phyloP scores from a whole-genome alignment of 1,140 invertebrate genomes.

The Nautilus pompilius region DNA sequence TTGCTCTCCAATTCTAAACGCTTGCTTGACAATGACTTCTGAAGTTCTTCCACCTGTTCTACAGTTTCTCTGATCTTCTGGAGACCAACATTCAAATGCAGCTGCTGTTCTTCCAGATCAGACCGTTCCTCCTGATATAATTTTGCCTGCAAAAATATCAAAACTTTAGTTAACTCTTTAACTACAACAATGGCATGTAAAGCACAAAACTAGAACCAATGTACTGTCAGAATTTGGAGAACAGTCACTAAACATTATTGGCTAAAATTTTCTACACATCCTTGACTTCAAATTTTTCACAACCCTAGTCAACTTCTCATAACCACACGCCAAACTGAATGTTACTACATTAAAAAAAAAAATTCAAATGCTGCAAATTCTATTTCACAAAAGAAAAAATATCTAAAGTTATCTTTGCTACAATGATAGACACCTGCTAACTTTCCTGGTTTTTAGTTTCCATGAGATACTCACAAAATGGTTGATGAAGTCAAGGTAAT shows the following conservation, averaged over 20 bases:
- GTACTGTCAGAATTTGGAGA: too few species aligned
- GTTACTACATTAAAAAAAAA: too few species aligned
- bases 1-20: conserved; percentile 91
- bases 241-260: too few species aligned
- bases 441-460: too few species aligned
- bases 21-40: conserved; percentile 96
- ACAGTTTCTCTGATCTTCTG: conserved; percentile 99
- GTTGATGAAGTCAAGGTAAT: conserved; percentile 99
- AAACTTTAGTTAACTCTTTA: background rate
- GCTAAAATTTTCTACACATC: too few species aligned
- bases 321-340: too few species aligned
- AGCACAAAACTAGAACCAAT: background rate
- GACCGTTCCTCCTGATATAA: conserved; percentile 96
- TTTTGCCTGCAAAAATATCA: conserved; percentile 64
- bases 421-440: too few species aligned
- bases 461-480: conserved; percentile 77
- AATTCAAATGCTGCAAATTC: too few species aligned
- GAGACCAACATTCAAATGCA: conserved; percentile 97
- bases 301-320: too few species aligned
- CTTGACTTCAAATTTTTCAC: too few species aligned
- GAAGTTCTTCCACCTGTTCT: conserved; percentile 99
- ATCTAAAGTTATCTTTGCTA: too few species aligned
- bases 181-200: background rate
- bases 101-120: conserved; percentile 96
- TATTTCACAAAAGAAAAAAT: too few species aligned